phyloP scores from a whole-genome alignment of 2,888 invertebrate species.

The Auanema sp. region DNA sequence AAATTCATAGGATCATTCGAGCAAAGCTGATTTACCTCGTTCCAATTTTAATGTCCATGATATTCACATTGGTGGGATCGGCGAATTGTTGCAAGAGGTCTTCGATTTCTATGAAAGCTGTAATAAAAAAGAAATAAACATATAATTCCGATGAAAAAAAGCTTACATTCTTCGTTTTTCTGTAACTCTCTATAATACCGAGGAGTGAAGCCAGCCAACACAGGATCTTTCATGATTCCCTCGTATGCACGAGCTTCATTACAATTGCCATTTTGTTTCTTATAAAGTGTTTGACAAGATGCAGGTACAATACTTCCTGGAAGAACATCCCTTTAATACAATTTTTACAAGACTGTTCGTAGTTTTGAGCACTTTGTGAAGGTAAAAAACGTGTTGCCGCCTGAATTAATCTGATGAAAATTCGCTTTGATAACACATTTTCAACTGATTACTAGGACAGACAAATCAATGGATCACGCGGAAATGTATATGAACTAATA shows the following conservation, averaged over 20 bases:
- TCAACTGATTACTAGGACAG: slow-evolving; percentile 1
- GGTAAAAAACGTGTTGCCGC: not conserved
- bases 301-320: slow-evolving; percentile 62
- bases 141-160: not conserved
- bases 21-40: slow-evolving; percentile 71
- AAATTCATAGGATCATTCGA: not conserved
- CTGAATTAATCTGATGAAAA: not conserved
- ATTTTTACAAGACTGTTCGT: slow-evolving; percentile 1
- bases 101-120: slow-evolving; percentile 87
- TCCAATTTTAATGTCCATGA: slow-evolving; percentile 97
- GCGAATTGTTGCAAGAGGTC: slow-evolving; percentile 86
- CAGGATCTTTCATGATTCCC: slow-evolving; percentile 54
- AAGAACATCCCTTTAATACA: slow-evolving; percentile 12
- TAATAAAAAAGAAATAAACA: slow-evolving; percentile 16
- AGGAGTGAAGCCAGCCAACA: slow-evolving; percentile 64
- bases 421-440: not conserved
- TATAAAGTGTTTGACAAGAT: slow-evolving; percentile 63
- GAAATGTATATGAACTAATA: too few relatives aligned
- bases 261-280: slow-evolving; percentile 65
- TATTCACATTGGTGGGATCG: slow-evolving; percentile 87
- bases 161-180: slow-evolving; percentile 67
- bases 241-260: slow-evolving; percentile 67
- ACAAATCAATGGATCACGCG: too few relatives aligned
- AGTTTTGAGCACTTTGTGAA: slow-evolving; percentile 9
- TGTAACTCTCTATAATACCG: slow-evolving; percentile 66